Base-by-base conservation (phyloP, 1,140 invertebrate genomes). In the Aporrectodea caliginosa region DNA sequence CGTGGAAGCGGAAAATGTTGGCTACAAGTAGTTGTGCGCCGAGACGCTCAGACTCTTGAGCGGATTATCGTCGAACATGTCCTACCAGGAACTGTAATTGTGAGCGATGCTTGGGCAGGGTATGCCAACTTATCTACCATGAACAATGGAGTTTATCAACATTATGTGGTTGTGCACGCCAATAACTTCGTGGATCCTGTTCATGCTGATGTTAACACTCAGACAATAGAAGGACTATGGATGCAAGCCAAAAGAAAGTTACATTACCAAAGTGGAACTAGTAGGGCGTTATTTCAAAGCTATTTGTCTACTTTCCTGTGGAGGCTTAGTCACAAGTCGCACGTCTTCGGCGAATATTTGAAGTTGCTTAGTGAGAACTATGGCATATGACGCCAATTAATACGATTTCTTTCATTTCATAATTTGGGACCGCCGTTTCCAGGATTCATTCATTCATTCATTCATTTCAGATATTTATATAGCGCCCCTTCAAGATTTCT, bases 331-430 rank as follows among this genome's bases (percentile, higher is more conserved):
- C 70, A 72, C 27, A 27, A 72, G 27, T 12, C 6, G 6, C 70
- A 72, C 27, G 70, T 32, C 27, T 72, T 72, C 31, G 70, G 70
- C 2, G 2, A 72, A 29, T 72, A 72, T 72, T 72, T 72, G 31
- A 72, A 72, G 70, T 29, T 72, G 31, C 70, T 72, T 72, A 72
- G 31, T 72, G 70, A 72, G 2, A 72, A 72, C 70, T 32, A 32
- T 72, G n/a, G 2, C 14, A 72, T 32, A 72, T 72, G n/a, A n/a
- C n/a, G n/a, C n/a, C n/a, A n/a, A n/a, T n/a, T n/a, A n/a, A n/a
- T n/a, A n/a, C n/a, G n/a, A n/a, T n/a, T n/a, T n/a, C n/a, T n/a
- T n/a, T n/a, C n/a, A n/a, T n/a, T n/a, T n/a, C n/a, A n/a, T n/a
- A n/a, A n/a, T n/a, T n/a, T n/a, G n/a, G n/a, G n/a, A n/a, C n/a